These are phyloP conservation scores for Etheostoma spectabile DNA, from an alignment of 2,113 vertebrate genomes.

Conservation along the genomic window DNA sequence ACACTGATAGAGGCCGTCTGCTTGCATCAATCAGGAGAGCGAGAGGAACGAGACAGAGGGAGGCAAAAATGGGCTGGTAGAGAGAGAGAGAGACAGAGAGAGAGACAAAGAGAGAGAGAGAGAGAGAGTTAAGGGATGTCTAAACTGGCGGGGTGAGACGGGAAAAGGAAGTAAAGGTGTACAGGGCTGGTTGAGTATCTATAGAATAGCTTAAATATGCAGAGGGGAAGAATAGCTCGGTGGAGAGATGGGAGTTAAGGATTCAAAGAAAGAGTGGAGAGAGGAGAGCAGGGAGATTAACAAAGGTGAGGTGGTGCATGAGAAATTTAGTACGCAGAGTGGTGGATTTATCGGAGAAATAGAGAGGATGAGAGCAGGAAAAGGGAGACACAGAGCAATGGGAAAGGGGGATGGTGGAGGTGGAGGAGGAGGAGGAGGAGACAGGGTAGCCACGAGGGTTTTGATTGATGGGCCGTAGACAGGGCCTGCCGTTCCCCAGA, in stretches of 20 bases:
- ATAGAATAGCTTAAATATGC: constrained; percentile 57
- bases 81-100: constrained; percentile 1
- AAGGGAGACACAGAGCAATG: constrained; percentile 29
- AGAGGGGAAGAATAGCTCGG: constrained; percentile 43
- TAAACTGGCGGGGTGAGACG: constrained; percentile 20
- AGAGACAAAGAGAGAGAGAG: not conserved
- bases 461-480: constrained; percentile 74
- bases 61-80: constrained; percentile 20
- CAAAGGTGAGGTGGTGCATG: constrained; percentile 73
- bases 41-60: constrained; percentile 31
- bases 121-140: constrained; percentile 12
- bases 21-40: constrained; percentile 74
- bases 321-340: constrained; percentile 53
- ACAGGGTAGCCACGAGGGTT: constrained; percentile 33
- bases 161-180: constrained; percentile 39
- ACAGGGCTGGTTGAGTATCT: constrained; percentile 17
- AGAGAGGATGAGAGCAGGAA: constrained; percentile 33
- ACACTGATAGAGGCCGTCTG: constrained; percentile 77
- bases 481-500: constrained; percentile 62
- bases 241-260: constrained; percentile 56
- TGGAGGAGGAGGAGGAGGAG: not conserved
- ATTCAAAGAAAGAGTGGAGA: constrained; percentile 56
- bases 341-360: constrained; percentile 60
- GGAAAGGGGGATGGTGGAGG: constrained; percentile 21
- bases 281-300: constrained; percentile 64